Evolutionary conservation across 2,113 vertebrate genomes (phyloP).

Genomic region (Rynchops niger): DNA sequence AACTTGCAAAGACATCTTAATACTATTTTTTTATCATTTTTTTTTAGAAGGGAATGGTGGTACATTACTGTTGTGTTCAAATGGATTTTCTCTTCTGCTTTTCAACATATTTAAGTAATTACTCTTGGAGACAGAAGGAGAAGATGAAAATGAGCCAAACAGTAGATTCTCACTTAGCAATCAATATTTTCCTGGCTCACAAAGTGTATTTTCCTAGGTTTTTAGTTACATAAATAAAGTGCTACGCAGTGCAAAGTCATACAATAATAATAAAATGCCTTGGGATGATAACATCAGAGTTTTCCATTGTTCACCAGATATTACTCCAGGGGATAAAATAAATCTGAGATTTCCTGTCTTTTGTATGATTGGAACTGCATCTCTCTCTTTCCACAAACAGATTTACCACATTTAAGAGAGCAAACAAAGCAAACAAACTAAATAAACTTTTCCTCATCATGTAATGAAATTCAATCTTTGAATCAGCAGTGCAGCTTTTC

Average conservation of each 20-base stretch:
- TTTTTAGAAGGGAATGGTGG: neutral
- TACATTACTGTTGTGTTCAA: neutral
- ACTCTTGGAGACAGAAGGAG: neutral
- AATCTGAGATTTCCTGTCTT: constrained; percentile 11
- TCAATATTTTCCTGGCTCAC: neutral
- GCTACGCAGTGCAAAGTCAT: neutral
- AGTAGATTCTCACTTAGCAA: neutral
- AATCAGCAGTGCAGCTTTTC: neutral
- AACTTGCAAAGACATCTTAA: neutral
- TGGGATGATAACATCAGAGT: neutral
- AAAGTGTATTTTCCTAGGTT: neutral
- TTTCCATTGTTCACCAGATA: constrained; percentile 16
- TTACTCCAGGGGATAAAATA: constrained; percentile 12
- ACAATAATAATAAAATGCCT: neutral
- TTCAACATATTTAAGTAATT: neutral
- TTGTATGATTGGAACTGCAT: neutral
- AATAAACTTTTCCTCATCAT: neutral
- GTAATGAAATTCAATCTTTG: neutral
- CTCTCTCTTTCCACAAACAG: neutral
- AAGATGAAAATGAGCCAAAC: neutral
- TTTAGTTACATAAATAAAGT: neutral
- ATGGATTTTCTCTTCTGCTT: neutral
- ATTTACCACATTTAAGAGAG: neutral
- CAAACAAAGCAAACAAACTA: neutral
- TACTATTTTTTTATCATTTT: neutral